phyloP scores from a whole-genome alignment of 92 coral and sea anemone genomes.

The Heteractis magnifica region DNA sequence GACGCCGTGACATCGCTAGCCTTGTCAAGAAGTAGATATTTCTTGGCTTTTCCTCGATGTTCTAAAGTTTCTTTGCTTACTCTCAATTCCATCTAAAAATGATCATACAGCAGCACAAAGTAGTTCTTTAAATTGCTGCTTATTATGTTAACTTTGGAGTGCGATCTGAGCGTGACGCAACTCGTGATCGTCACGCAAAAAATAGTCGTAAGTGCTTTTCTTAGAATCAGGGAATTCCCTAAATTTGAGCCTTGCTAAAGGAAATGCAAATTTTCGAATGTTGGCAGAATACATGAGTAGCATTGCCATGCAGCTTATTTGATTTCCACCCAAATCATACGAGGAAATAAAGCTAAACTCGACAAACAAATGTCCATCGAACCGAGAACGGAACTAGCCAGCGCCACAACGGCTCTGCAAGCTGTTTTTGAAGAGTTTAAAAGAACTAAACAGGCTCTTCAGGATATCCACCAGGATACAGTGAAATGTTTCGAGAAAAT shows the following conservation, averaged over 20 bases:
- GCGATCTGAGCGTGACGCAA: not conserved
- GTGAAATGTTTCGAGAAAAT: constrained; percentile 49
- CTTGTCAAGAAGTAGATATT: not conserved
- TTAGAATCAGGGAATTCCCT: constrained; percentile 21
- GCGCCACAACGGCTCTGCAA: constrained; percentile 40
- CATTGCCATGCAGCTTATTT: not conserved
- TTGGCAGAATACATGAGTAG: not conserved
- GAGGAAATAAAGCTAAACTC: not conserved
- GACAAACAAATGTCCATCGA: not conserved
- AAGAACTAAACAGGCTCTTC: constrained; percentile 37
- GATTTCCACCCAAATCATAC: not conserved
- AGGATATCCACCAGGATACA: constrained; percentile 49
- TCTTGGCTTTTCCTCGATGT: not conserved
- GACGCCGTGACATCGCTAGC: not conserved
- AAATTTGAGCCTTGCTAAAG: not conserved
- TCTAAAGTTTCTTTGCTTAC: not conserved
- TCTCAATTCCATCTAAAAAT: not conserved
- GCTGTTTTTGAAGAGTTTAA: constrained; percentile 57
- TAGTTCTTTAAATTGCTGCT: not conserved
- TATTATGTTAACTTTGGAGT: not conserved
- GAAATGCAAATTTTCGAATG: not conserved
- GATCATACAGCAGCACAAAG: too few species aligned
- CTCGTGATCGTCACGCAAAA: constrained; percentile 10
- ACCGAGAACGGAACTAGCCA: not conserved
- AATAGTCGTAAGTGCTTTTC: constrained; percentile 11